Percentiles rank a stretch among this genome's conserved stretches.
Evolutionary conservation across 2,797 vertebrate species (phyloP).

Genomic region (Adelosebastes latens): DNA sequence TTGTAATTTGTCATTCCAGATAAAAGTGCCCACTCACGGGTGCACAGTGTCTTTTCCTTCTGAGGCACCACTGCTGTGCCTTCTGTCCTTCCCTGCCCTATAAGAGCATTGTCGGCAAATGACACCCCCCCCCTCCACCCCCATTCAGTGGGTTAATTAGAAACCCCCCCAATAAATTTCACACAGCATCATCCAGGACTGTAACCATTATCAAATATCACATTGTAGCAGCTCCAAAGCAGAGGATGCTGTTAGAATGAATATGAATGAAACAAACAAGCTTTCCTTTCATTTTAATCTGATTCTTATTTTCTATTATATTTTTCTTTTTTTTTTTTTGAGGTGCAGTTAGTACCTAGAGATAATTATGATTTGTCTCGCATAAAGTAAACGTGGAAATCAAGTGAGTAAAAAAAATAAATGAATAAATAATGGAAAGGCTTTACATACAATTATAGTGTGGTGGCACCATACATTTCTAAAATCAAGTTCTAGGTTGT

Average conservation of each 20-base stretch:
- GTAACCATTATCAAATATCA: constrained; percentile 48
- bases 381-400: constrained; percentile 69
- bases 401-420: constrained; percentile 42
- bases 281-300: constrained; percentile 76
- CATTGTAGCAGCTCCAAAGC: constrained; percentile 51
- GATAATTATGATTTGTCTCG: constrained; percentile 70
- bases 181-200: constrained; percentile 41
- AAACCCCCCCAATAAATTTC: constrained; percentile 25
- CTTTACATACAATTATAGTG: constrained; percentile 65
- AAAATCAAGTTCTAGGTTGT: constrained; percentile 74
- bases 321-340: constrained; percentile 52
- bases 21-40: constrained; percentile 58
- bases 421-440: constrained; percentile 51
- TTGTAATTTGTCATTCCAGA: constrained; percentile 77
- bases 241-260: constrained; percentile 58
- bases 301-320: constrained; percentile 61
- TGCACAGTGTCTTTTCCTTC: constrained; percentile 64
- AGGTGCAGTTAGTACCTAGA: constrained; percentile 78
- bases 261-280: constrained; percentile 64
- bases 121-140: constrained; percentile 27
- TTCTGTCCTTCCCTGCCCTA: constrained; percentile 60
- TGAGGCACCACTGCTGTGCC: constrained; percentile 73
- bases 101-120: constrained; percentile 41
- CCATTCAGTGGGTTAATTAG: constrained; percentile 40
- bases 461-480: constrained; percentile 66